phyloP scores from a whole-genome alignment of 2,113 vertebrate species.

The Saguinus imperator region DNA sequence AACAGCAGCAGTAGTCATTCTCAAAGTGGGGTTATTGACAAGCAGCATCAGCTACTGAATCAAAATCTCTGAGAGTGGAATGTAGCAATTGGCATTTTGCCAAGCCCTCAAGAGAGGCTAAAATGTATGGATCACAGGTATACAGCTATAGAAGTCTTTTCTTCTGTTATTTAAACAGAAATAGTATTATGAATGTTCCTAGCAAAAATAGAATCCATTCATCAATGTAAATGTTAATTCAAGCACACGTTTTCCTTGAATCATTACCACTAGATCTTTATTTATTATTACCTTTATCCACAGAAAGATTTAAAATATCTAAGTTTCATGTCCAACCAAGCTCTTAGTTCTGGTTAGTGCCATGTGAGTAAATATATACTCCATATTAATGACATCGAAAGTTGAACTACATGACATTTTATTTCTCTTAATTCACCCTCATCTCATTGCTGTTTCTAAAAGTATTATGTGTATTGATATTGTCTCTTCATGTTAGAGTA shows the following conservation, averaged over 20 bases:
- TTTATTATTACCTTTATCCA: conserved; percentile 47
- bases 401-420: conserved; percentile 46
- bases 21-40: neutral
- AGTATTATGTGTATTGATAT: neutral
- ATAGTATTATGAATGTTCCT: neutral
- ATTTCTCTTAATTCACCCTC: conserved; percentile 35
- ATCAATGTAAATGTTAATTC: conserved; percentile 42
- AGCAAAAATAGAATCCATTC: conserved; percentile 12
- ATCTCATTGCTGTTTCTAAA: neutral
- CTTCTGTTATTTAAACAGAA: neutral
- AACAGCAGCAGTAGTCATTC: neutral
- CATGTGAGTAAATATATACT: neutral
- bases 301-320: conserved; percentile 11
- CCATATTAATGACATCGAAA: neutral
- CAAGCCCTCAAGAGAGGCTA: neutral
- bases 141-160: neutral
- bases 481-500: neutral
- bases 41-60: neutral
- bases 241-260: conserved; percentile 22
- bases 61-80: neutral
- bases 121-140: neutral
- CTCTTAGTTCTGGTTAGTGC: conserved; percentile 24
- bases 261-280: conserved; percentile 43
- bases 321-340: conserved; percentile 6
- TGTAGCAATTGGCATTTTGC: neutral